A percentile compares a stretch with the other conserved stretches of the same genome.
phyloP scores from a whole-genome alignment of 1,140 invertebrate species.

The Epicauta chinensis region DNA sequence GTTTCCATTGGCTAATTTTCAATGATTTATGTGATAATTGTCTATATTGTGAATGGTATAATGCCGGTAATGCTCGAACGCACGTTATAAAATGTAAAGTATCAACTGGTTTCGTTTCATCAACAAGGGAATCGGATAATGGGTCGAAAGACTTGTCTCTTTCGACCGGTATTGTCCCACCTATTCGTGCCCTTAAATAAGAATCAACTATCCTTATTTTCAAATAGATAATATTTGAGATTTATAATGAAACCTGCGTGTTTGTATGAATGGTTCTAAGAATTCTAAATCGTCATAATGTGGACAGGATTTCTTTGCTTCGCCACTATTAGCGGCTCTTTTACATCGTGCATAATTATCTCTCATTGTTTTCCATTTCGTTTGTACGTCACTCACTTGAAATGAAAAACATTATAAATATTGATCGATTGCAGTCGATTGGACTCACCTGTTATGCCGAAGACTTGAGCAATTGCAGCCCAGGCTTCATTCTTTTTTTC shows the following conservation, averaged over 20 bases:
- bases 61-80: too few relatives aligned
- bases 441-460: slow-evolving; percentile 13
- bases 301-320: background rate
- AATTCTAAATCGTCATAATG: slow-evolving; percentile 25
- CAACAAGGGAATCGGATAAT: background rate
- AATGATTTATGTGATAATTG: slow-evolving; percentile 8
- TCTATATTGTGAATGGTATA: slow-evolving; percentile 15
- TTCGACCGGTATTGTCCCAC: background rate
- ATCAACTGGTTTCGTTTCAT: background rate
- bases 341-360: background rate
- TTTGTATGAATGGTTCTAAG: slow-evolving; percentile 12
- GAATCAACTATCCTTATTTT: background rate
- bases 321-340: too few relatives aligned
- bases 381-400: slow-evolving; percentile 17
- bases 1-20: slow-evolving; percentile 19
- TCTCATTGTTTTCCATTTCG: slow-evolving; percentile 16
- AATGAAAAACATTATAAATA: background rate
- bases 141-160: background rate
- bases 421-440: too few relatives aligned
- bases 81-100: too few relatives aligned
- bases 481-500: slow-evolving; percentile 21
- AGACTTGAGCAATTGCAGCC: slow-evolving; percentile 15
- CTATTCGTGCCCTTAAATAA: background rate
- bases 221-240: background rate
- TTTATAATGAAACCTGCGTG: background rate